Evolutionary conservation across 2,797 vertebrate genomes (phyloP).

Genomic region (Sardinella longiceps): DNA sequence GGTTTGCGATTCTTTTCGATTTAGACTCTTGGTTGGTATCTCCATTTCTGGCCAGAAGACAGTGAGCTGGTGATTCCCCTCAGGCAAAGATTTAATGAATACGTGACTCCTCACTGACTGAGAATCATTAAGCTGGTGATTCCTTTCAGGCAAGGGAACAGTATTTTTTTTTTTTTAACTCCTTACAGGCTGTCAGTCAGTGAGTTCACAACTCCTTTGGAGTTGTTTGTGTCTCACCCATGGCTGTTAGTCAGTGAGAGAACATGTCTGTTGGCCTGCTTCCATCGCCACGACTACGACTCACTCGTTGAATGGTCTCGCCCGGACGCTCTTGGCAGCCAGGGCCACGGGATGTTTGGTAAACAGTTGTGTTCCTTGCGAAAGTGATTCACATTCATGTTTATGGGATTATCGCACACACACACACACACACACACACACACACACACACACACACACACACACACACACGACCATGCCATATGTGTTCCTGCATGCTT

Average conservation of each 20-base stretch:
- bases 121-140: too few relatives aligned
- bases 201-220: background rate
- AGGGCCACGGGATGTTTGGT: background rate
- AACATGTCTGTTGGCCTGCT: background rate
- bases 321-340: background rate
- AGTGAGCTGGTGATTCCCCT: too few relatives aligned
- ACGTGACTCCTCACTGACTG: too few relatives aligned
- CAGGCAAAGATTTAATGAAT: too few relatives aligned
- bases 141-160: too few relatives aligned
- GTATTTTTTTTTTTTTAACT: too few relatives aligned
- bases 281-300: background rate
- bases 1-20: background rate
- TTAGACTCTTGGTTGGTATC: too few relatives aligned
- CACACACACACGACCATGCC: background rate
- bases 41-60: background rate
- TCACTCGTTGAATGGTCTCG: background rate
- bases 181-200: background rate
- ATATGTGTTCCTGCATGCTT: background rate
- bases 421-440: conserved; percentile 6
- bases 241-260: background rate
- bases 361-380: background rate
- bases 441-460: conserved; percentile 9
- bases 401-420: background rate
- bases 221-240: background rate
- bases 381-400: background rate